Conservation (phyloP, 2,113 vertebrate genomes). For the Lampris incognitus region DNA sequence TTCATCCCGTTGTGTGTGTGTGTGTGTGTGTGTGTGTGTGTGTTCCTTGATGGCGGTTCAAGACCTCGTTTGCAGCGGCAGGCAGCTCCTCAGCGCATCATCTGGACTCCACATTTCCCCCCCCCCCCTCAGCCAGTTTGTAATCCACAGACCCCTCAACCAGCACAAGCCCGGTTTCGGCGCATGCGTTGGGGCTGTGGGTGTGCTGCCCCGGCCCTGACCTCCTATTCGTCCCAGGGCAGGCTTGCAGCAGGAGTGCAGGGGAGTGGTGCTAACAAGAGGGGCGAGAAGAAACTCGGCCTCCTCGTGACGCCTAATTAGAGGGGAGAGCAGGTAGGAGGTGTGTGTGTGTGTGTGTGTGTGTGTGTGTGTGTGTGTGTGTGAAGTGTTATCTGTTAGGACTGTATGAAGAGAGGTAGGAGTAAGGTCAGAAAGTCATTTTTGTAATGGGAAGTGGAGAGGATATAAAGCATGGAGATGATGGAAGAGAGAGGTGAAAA, state of each 20-base stretch:
- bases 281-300: slow-evolving; percentile 45
- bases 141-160: slow-evolving; percentile 22
- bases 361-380: slow-evolving; percentile 43
- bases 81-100: slow-evolving; percentile 49
- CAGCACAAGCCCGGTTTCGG: slow-evolving; percentile 30
- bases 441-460: slow-evolving; percentile 19
- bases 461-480: slow-evolving; percentile 1
- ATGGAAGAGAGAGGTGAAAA: slow-evolving; percentile 2
- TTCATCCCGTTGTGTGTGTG: slow-evolving; percentile 58
- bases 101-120: slow-evolving; percentile 72
- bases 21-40: background rate
- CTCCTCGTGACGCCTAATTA: slow-evolving; percentile 62
- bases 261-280: slow-evolving; percentile 62
- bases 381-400: slow-evolving; percentile 27
- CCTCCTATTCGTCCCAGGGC: slow-evolving; percentile 56
- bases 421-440: background rate
- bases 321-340: slow-evolving; percentile 62
- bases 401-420: slow-evolving; percentile 23
- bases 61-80: slow-evolving; percentile 54
- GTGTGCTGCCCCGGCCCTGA: slow-evolving; percentile 64
- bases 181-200: slow-evolving; percentile 34
- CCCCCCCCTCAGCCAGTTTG: slow-evolving; percentile 33
- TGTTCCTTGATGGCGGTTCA: slow-evolving; percentile 60
- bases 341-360: background rate
- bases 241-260: slow-evolving; percentile 50